A percentile compares a stretch with the other conserved stretches of the same genome.
phyloP scores from a whole-genome alignment of 2,888 invertebrate genomes.

The Boloria selene region DNA sequence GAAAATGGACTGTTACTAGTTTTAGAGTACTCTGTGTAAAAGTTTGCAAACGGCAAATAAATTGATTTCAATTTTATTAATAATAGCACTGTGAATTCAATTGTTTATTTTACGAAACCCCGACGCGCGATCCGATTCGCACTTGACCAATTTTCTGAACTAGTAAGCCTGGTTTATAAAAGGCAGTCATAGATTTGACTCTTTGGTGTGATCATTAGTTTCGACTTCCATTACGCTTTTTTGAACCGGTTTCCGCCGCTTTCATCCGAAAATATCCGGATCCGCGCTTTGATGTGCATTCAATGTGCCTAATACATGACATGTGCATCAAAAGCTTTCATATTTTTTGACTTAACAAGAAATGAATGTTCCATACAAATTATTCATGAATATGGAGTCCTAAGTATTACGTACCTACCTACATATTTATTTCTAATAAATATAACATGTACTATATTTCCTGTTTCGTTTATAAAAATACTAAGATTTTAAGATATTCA shows the following conservation, averaged over 20 bases:
- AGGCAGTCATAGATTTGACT: slow-evolving; percentile 37
- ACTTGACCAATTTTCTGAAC: slow-evolving; percentile 18
- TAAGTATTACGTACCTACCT: not conserved
- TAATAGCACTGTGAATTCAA: too few species aligned
- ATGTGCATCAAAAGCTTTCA: slow-evolving; percentile 29
- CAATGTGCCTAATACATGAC: slow-evolving; percentile 25
- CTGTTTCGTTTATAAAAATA: too few species aligned
- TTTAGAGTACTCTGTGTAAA: slow-evolving; percentile 6
- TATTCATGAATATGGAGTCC: not conserved
- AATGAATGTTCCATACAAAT: not conserved
- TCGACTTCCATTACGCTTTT: slow-evolving; percentile 52
- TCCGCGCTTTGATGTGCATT: slow-evolving; percentile 42
- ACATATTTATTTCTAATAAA: not conserved
- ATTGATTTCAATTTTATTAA: too few species aligned
- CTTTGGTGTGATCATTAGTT: slow-evolving; percentile 54
- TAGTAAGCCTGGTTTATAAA: slow-evolving; percentile 33
- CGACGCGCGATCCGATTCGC: too few species aligned
- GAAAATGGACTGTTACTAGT: slow-evolving; percentile 38
- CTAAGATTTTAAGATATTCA: too few species aligned
- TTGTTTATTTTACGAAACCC: too few species aligned
- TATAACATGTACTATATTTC: not conserved
- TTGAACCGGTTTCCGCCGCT: slow-evolving; percentile 55
- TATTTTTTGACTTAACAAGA: slow-evolving; percentile 15
- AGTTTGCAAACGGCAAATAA: too few species aligned
- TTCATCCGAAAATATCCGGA: slow-evolving; percentile 56